These are phyloP conservation scores for Myodes glareolus DNA, from an alignment of 2,113 vertebrate species.

Conservation along the genomic window DNA sequence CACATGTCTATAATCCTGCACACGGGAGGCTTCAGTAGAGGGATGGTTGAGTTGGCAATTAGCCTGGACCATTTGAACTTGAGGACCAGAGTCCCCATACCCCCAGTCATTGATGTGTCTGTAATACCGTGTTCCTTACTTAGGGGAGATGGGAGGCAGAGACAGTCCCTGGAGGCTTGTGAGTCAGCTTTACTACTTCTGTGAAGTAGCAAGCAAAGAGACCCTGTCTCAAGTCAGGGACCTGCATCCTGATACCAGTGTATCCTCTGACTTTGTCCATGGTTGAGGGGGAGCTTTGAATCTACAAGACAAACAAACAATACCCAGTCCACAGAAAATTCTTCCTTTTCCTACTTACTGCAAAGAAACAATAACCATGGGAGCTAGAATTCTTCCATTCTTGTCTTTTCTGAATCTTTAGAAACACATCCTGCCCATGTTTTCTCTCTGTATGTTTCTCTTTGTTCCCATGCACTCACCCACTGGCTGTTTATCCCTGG, in stretches of 20 bases:
- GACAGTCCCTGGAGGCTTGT: background rate
- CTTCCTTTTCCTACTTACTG: background rate
- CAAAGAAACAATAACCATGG: background rate
- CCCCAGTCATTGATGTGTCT: background rate
- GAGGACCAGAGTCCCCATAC: background rate
- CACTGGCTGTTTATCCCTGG: background rate
- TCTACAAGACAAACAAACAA: background rate
- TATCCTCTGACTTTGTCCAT: background rate
- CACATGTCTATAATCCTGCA: background rate
- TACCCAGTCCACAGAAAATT: background rate
- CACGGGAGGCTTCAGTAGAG: background rate
- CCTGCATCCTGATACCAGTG: too few relatives aligned
- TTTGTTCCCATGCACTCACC: slow-evolving; percentile 12
- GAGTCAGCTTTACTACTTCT: background rate
- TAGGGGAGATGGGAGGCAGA: background rate
- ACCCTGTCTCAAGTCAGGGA: background rate
- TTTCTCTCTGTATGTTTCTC: background rate
- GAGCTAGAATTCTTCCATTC: background rate
- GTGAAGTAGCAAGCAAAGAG: background rate
- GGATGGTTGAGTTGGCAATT: background rate
- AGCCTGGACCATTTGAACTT: background rate
- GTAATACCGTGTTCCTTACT: background rate
- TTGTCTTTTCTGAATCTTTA: background rate
- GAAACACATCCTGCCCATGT: background rate
- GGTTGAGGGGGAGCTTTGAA: slow-evolving; percentile 23